A percentile compares a stretch with the other conserved stretches of the same genome.
These are phyloP conservation scores for Tupiocoris notatus DNA, from an alignment of 2,888 invertebrate genomes.

Conservation along the genomic window DNA sequence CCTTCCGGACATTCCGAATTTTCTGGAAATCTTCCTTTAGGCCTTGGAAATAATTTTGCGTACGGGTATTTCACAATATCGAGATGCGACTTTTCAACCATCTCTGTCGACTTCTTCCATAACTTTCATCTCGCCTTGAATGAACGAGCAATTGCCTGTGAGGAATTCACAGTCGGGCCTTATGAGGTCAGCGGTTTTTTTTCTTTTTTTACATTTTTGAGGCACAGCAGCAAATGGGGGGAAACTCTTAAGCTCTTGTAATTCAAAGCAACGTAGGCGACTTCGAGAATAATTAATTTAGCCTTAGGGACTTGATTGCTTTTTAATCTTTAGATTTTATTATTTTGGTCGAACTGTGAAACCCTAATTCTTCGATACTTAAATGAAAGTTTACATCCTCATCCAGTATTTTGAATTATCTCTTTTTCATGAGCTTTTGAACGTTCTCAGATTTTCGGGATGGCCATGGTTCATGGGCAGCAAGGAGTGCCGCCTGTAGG, in stretches of 20 bases:
- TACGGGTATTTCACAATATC: not conserved
- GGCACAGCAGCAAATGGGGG: no score
- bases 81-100: not conserved
- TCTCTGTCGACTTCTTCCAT: not conserved
- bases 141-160: conserved; percentile 20
- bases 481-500: conserved; percentile 46
- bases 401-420: no score
- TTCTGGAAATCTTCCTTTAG: not conserved
- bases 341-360: no score
- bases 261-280: no score
- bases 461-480: conserved; percentile 28
- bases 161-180: not conserved
- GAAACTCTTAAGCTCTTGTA: no score
- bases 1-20: not conserved
- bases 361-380: no score
- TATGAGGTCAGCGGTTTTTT: not conserved
- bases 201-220: no score
- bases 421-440: no score
- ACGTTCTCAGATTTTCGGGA: conserved; percentile 16
- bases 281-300: no score
- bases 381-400: no score
- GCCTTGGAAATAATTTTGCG: not conserved
- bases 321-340: no score
- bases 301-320: no score
- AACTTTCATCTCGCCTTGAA: conserved; percentile 16